A percentile compares a stretch with the other conserved stretches of the same genome.
Conservation (phyloP, 64 coral and sea anemone species). For the Actinia equina region DNA sequence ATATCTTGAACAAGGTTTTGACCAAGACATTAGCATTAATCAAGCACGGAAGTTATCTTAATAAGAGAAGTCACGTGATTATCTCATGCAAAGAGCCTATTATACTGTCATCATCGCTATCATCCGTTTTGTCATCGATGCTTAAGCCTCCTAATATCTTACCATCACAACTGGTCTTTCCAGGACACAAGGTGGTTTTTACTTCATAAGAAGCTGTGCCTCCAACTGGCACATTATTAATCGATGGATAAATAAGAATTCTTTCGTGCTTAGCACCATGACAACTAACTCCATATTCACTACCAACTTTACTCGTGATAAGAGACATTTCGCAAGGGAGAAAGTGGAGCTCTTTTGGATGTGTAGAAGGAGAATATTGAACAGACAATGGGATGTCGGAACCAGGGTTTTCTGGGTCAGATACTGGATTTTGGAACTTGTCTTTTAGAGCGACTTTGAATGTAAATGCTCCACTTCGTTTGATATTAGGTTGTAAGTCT, state of each 20-base stretch:
- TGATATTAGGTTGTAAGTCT: slow-evolving; percentile 33
- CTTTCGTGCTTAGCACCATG: slow-evolving; percentile 40
- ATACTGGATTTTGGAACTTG: slow-evolving; percentile 42
- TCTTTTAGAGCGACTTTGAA: slow-evolving; percentile 66
- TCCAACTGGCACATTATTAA: slow-evolving; percentile 70
- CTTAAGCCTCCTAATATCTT: not conserved
- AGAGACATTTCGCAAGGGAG: slow-evolving; percentile 36
- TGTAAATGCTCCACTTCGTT: slow-evolving; percentile 39
- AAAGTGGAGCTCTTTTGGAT: slow-evolving; percentile 34
- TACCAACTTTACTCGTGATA: not conserved
- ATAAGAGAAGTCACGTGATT: too few species aligned
- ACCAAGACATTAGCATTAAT: too few species aligned
- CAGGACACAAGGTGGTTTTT: slow-evolving; percentile 60
- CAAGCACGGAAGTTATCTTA: too few species aligned
- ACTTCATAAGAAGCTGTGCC: slow-evolving; percentile 45
- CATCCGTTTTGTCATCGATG: too few species aligned
- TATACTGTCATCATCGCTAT: too few species aligned
- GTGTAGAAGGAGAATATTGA: slow-evolving; percentile 42
- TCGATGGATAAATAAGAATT: slow-evolving; percentile 60
- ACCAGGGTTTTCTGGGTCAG: not conserved
- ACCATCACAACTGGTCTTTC: slow-evolving; percentile 56
- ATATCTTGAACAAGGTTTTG: too few species aligned
- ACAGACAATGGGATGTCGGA: slow-evolving; percentile 16
- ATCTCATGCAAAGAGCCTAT: too few species aligned
- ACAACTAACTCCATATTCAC: slow-evolving; percentile 41